Evolutionary conservation across 2,797 vertebrate species (phyloP).

Genomic region (Helostoma temminkii): DNA sequence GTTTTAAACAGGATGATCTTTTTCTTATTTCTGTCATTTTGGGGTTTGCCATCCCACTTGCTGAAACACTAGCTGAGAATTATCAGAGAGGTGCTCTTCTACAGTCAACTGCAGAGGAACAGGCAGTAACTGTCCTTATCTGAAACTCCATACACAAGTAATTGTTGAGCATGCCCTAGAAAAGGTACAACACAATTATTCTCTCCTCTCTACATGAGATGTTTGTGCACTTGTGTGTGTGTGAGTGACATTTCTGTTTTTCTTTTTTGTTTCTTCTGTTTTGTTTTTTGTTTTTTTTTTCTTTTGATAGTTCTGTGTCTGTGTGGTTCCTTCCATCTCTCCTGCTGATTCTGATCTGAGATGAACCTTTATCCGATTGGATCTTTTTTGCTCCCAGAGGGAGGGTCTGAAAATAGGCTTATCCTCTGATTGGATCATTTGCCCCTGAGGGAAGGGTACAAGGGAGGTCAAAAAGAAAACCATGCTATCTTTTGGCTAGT

Average conservation of each 20-base stretch:
- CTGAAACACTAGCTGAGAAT: conserved; percentile 27
- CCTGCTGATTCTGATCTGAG: conserved; percentile 77
- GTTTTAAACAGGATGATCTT: conserved; percentile 31
- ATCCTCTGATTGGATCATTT: conserved; percentile 81
- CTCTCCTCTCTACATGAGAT: conserved; percentile 34
- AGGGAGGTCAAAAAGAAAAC: conserved; percentile 75
- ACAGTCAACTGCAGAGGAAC: conserved; percentile 31
- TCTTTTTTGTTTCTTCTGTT: conserved; percentile 36
- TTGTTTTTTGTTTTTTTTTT: conserved; percentile 28
- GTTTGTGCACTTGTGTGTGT: neutral
- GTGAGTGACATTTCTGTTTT: conserved; percentile 20
- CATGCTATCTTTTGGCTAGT: conserved; percentile 59
- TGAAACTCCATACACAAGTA: conserved; percentile 14
- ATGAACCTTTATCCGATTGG: conserved; percentile 80
- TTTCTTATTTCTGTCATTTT: conserved; percentile 28
- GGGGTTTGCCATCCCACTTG: conserved; percentile 11
- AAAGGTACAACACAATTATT: conserved; percentile 18
- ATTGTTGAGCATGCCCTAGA: conserved; percentile 17
- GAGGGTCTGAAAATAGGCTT: conserved; percentile 80
- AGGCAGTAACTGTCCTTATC: conserved; percentile 21
- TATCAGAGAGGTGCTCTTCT: conserved; percentile 49
- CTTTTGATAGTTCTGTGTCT: conserved; percentile 55
- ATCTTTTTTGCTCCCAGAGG: conserved; percentile 73
- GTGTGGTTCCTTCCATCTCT: conserved; percentile 56
- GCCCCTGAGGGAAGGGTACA: conserved; percentile 79